Percentiles rank a stretch among this genome's conserved stretches.
Conservation (phyloP, 37 sponge, comb jelly and placozoan species). For the Mnemiopsis leidyi region DNA sequence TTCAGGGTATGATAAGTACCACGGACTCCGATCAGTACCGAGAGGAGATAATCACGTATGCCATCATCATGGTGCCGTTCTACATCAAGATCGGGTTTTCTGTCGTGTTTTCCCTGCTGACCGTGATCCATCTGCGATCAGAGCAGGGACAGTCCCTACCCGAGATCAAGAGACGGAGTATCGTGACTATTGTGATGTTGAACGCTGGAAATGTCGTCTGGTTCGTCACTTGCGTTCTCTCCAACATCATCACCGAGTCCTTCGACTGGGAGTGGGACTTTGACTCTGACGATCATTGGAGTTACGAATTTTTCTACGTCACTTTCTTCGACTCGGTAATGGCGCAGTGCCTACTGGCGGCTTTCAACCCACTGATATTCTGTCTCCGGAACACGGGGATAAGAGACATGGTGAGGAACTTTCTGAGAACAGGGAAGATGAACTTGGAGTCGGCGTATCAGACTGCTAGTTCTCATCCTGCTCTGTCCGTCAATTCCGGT, state of each 20-base stretch:
- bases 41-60: not conserved
- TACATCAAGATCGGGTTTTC: not conserved
- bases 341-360: not conserved
- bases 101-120: not conserved
- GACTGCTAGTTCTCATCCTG: not conserved
- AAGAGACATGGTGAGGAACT: not conserved
- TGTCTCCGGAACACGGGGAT: not conserved
- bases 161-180: not conserved
- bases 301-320: not conserved
- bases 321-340: not conserved
- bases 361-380: slow-evolving; percentile 10
- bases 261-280: not conserved
- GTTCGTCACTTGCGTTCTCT: not conserved
- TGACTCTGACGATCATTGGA: not conserved
- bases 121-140: not conserved
- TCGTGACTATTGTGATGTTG: not conserved
- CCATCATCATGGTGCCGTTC: not conserved
- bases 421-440: not conserved
- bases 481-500: not conserved
- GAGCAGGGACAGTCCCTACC: not conserved
- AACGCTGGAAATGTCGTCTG: not conserved
- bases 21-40: not conserved
- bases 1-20: not conserved
- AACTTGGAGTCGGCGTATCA: not conserved
- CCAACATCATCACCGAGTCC: not conserved